phyloP scores from a whole-genome alignment of 2,113 vertebrate genomes.

The Oryzias curvinotus region DNA sequence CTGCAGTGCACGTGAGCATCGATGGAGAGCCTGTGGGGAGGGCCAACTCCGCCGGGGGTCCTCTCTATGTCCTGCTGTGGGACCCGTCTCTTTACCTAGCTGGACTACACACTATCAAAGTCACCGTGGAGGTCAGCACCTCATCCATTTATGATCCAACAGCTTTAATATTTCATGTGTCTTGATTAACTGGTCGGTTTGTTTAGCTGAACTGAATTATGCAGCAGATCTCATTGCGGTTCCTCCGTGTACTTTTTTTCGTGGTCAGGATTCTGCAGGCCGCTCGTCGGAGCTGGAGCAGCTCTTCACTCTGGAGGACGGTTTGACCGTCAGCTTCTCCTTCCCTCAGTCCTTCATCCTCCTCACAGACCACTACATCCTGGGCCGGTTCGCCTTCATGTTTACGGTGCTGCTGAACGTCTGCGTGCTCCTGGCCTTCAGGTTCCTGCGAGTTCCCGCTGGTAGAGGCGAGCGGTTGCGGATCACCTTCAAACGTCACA shows the following conservation, averaged over 20 bases:
- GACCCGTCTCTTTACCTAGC: slow-evolving; percentile 82
- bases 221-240: neutral
- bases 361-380: slow-evolving; percentile 85
- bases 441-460: slow-evolving; percentile 74
- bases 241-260: neutral
- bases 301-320: slow-evolving; percentile 85
- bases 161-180: slow-evolving; percentile 17
- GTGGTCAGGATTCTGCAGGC: slow-evolving; percentile 83
- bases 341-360: slow-evolving; percentile 90
- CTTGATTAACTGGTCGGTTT: slow-evolving; percentile 16
- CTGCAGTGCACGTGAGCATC: slow-evolving; percentile 82
- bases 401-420: slow-evolving; percentile 80
- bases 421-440: slow-evolving; percentile 80
- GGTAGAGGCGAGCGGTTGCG: slow-evolving; percentile 79
- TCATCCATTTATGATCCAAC: neutral
- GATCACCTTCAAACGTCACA: neutral
- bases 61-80: slow-evolving; percentile 89
- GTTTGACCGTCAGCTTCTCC: slow-evolving; percentile 81
- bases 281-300: slow-evolving; percentile 78
- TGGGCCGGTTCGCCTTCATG: slow-evolving; percentile 83
- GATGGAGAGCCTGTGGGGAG: slow-evolving; percentile 81
- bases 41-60: slow-evolving; percentile 81
- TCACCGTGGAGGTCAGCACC: slow-evolving; percentile 84
- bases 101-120: slow-evolving; percentile 86
- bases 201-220: slow-evolving; percentile 14